These are phyloP conservation scores for Mythimna vitellina DNA, from an alignment of 2,888 invertebrate genomes.

Conservation along the genomic window DNA sequence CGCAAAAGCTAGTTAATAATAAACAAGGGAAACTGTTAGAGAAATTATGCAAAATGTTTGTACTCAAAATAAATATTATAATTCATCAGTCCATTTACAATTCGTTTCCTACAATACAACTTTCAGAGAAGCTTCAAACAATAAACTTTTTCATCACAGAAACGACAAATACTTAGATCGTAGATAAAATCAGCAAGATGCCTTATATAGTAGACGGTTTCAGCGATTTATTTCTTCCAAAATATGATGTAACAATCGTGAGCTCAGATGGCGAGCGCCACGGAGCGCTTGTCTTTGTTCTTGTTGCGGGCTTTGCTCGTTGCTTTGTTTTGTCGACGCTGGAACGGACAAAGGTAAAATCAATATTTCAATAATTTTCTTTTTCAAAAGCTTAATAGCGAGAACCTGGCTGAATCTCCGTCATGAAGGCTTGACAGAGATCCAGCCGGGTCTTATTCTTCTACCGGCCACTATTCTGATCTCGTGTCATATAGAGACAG, in stretches of 20 bases:
- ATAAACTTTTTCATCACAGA: no score
- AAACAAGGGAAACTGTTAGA: no score
- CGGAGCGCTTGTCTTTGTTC: slow-evolving; percentile 97
- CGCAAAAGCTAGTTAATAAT: no score
- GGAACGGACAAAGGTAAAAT: neutral
- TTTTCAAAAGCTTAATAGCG: neutral
- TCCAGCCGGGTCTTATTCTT: neutral
- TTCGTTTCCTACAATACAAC: no score
- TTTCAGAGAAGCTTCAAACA: no score
- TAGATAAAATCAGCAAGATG: neutral
- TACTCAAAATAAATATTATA: no score
- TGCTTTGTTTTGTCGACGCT: slow-evolving; percentile 13
- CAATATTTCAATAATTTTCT: neutral
- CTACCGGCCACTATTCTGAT: neutral
- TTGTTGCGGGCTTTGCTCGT: slow-evolving; percentile 88
- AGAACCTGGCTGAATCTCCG: no score
- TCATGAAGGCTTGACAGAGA: no score
- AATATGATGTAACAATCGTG: slow-evolving; percentile 18
- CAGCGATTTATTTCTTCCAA: neutral
- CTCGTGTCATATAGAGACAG: neutral
- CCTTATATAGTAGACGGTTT: neutral
- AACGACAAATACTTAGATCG: no score
- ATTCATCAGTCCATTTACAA: no score
- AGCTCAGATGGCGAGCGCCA: slow-evolving; percentile 89
- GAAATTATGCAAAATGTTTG: no score